A percentile compares a stretch with the other conserved stretches of the same genome.
These are phyloP conservation scores for Staurois parvus DNA, from an alignment of 2,797 vertebrate genomes.

Conservation along the genomic window DNA sequence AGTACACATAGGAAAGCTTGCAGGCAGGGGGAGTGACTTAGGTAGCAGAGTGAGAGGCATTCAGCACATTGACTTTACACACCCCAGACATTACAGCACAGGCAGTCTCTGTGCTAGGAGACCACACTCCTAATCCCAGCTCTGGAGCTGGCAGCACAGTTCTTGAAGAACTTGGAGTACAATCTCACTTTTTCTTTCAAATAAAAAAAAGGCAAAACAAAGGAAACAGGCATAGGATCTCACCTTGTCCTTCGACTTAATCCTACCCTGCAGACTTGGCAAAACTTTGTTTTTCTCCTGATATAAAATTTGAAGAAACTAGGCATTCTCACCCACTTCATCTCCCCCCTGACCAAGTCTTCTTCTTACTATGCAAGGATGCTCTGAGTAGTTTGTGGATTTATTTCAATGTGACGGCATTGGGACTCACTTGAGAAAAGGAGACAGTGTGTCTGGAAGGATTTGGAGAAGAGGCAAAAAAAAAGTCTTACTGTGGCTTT, in stretches of 20 bases:
- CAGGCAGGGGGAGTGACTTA: conserved; percentile 53
- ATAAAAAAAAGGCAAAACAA: background rate
- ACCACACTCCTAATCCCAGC: conserved; percentile 7
- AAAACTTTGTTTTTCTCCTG: background rate
- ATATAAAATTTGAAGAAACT: conserved; percentile 32
- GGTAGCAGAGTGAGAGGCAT: conserved; percentile 48
- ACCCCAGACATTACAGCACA: conserved; percentile 55
- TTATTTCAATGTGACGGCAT: conserved; percentile 35
- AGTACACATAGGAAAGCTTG: conserved; percentile 56
- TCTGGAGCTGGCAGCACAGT: conserved; percentile 18
- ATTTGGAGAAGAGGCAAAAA: conserved; percentile 29
- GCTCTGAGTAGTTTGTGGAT: conserved; percentile 37
- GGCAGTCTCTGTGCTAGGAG: conserved; percentile 51
- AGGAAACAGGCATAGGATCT: conserved; percentile 9
- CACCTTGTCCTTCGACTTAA: conserved; percentile 18
- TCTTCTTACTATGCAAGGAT: conserved; percentile 12
- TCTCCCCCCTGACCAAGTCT: background rate
- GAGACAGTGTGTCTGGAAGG: conserved; percentile 39
- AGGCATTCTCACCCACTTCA: conserved; percentile 3
- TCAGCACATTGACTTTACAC: conserved; percentile 36
- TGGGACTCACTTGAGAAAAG: conserved; percentile 18
- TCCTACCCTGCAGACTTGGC: conserved; percentile 3
- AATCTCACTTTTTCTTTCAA: conserved; percentile 8
- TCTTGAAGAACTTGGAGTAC: conserved; percentile 12
- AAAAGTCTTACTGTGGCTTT: conserved; percentile 30